Base-by-base conservation (phyloP, 2,113 vertebrate genomes). In the Piprites chloris region DNA sequence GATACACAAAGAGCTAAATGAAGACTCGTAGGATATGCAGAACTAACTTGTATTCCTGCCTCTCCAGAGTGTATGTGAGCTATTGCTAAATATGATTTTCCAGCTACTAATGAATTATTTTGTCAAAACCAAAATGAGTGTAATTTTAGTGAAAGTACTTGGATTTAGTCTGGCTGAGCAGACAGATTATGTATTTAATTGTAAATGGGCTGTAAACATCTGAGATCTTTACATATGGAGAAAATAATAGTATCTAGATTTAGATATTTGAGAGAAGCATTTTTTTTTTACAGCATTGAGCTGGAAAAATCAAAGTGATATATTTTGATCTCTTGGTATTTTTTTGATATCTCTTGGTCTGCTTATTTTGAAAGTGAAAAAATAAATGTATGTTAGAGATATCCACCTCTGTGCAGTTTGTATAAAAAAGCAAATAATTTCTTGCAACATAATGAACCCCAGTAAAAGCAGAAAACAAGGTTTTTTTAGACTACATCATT, bases 1-100 rank as follows among this genome's bases (percentile, higher is more conserved):
- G 85, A 85, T 53, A 55, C 9, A 83, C 13, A 93, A 46, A 96
- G 72, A 96, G 78, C 73, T 97, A 92, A 96, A 91, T 80, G 44
- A 93, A 96, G 67, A 87, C 76, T 90, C 65, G 18, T 0, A 35
- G 53, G 65, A 68, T 84, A 72, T 6, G 55, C 73, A 80, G 78
- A 93, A 61, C 35, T 96, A 94, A 42, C 73, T 87, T 83, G 61
- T 26, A 41, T 65, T 56, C 59, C 66, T 92, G 41, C 28, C 59
- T 71, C 65, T 86, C n/a, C 50, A 37, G 27, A 44, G 28, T 61
- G 4, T 37, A 61, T 78, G n/a, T 72, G 52, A 76, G 66, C 73
- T 95, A 55, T 68, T 86, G 90, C 88, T 87, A 94, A 93, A 90
- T 32, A 77, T 1, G 5, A 47, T 80, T 91, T 94, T 78, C 28